A percentile compares a stretch with the other conserved stretches of the same genome.
Evolutionary conservation across 2,888 invertebrate species (phyloP).

Genomic region (Willowsia nigromaculata): DNA sequence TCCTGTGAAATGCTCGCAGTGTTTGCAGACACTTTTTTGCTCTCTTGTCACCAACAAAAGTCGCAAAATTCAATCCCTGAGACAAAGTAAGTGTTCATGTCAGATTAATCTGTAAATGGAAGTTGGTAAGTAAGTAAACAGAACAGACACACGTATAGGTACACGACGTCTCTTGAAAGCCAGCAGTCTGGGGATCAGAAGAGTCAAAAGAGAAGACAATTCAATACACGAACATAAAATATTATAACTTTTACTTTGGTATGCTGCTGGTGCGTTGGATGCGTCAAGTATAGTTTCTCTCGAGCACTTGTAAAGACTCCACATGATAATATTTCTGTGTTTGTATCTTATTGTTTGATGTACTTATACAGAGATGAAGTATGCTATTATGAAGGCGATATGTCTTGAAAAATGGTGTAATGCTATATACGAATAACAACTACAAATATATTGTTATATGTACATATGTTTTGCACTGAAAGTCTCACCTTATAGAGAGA

Average conservation of each 20-base stretch:
- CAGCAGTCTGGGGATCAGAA: neutral
- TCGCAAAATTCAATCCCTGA: constrained; percentile 35
- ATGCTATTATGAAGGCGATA: neutral
- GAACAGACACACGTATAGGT: constrained; percentile 1
- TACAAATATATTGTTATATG: too few relatives aligned
- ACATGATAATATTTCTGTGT: neutral
- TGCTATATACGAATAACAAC: neutral
- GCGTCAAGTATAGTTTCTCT: constrained; percentile 27
- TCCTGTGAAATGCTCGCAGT: neutral
- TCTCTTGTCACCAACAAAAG: constrained; percentile 23
- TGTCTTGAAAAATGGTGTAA: neutral
- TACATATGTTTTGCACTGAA: neutral
- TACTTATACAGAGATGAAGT: neutral
- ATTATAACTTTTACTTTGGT: constrained; percentile 27
- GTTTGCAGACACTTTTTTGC: constrained; percentile 10
- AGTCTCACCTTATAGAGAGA: constrained; percentile 13
- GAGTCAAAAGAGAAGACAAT: constrained; percentile 29
- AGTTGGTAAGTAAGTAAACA: constrained; percentile 44
- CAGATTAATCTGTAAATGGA: constrained; percentile 63
- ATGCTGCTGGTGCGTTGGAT: neutral
- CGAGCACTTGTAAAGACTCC: constrained; percentile 22
- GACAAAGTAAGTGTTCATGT: constrained; percentile 58
- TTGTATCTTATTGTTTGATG: neutral
- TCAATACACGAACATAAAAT: neutral
- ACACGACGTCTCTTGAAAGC: neutral